These are phyloP conservation scores for Cossypha dichroa DNA, from an alignment of 2,797 vertebrate species.

Conservation along the genomic window DNA sequence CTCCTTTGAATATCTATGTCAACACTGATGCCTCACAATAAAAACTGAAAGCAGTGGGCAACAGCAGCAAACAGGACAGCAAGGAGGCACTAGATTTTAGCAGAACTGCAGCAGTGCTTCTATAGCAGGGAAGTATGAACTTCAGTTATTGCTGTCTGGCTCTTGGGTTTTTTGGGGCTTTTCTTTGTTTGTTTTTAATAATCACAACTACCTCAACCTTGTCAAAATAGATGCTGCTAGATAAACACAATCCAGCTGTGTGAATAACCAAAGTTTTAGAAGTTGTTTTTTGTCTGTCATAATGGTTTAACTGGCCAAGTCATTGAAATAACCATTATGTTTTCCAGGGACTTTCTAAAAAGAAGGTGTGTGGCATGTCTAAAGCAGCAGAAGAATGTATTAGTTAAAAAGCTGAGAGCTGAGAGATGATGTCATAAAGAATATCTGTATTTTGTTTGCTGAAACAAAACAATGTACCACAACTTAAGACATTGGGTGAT, in stretches of 20 bases:
- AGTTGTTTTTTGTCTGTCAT: background rate
- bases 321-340: background rate
- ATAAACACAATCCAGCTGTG: background rate
- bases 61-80: fast-evolving
- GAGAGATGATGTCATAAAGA: fast-evolving
- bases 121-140: background rate
- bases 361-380: background rate
- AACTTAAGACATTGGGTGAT: background rate
- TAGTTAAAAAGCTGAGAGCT: background rate
- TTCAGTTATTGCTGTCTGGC: background rate
- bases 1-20: background rate
- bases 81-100: background rate
- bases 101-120: background rate
- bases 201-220: background rate
- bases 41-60: background rate
- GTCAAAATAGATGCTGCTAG: background rate
- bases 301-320: background rate
- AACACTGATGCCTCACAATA: background rate
- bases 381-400: background rate
- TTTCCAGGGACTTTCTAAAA: background rate
- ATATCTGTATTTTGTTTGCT: background rate
- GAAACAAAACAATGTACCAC: background rate
- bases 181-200: background rate
- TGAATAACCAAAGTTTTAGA: background rate
- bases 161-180: background rate